Evolutionary conservation across 2,113 vertebrate species (phyloP), one percentile per base, ranked within the genome.

Genomic region (Brachypteracias leptosomus): DNA sequence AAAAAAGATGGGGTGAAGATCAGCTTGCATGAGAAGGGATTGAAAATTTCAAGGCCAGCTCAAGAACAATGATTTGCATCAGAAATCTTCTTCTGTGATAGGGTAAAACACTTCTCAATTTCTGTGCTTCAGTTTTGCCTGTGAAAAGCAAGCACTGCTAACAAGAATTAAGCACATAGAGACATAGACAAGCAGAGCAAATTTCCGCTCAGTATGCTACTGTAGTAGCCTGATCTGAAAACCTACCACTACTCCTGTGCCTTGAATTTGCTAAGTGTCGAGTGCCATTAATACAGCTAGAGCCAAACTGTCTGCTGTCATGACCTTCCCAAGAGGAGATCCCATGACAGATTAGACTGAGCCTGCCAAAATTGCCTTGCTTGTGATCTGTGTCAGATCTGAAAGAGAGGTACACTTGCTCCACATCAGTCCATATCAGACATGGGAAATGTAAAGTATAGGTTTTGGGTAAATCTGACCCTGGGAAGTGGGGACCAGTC

Each of bases 391-490:
- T 77, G 88, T 76, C 4, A 8, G 42, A 85, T 31, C 75, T 67
- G 46, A 89, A 52, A 77, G 16, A 62, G 18, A 55, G 35, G 20
- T 73, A 33, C 3, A 2, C 13, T 70, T 2, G 1, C 17, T 81
- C n/a, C 49, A 33, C 20, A 42, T 38, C 12, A 6, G 57, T 38
- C 49, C 22, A 6, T 36, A 12, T 7, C 0, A 0, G 47, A 61
- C 35, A 36, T 3, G 7, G 18, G 10, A 88, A 57, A 6, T 40
- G 16, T 62, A 21, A 62, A 67, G 11, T 16, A 76, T 11, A n/a
- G 16, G 17, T 6, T 49, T 76, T 63, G 36, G 38, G 36, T 33
- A 46, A 76, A 25, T 33, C 46, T 54, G 11, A 38, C 2, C 19
- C 31, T 0, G 3, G 16, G 21, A 86, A 67, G 6, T 12, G 28